Conservation (phyloP, 2,113 vertebrate genomes). For the Mellivora capensis region DNA sequence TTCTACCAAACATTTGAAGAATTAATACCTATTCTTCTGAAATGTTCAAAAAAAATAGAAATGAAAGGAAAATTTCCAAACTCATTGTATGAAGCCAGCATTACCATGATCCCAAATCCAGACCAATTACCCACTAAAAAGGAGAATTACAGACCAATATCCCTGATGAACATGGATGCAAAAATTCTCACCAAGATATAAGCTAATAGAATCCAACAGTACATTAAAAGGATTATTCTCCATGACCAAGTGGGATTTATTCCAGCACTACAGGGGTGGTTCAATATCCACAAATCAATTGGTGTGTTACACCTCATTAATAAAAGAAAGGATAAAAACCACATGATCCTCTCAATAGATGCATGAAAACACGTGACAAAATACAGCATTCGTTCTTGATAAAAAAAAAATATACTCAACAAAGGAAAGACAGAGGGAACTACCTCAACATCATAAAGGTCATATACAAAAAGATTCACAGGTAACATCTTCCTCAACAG, state of each 20-base stretch:
- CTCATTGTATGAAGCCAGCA: not conserved
- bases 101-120: not conserved
- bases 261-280: not conserved
- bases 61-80: not conserved
- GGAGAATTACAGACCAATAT: not conserved
- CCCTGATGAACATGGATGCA: not conserved
- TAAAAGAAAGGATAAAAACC: not conserved
- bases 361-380: not conserved
- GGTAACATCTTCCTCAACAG: not conserved
- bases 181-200: not conserved
- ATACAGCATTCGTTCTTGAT: not conserved
- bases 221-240: not conserved
- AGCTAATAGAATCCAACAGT: not conserved
- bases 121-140: not conserved
- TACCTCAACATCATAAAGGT: not conserved
- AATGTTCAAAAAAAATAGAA: not conserved
- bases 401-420: not conserved
- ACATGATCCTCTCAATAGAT: not conserved
- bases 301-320: not conserved
- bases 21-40: too few relatives aligned
- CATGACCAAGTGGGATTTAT: not conserved
- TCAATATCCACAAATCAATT: not conserved
- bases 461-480: not conserved
- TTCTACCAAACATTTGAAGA: too few relatives aligned
- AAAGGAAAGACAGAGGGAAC: not conserved